Evolutionary conservation across 2,888 invertebrate species (phyloP), one percentile per base, ranked within the genome.

Genomic region (Melipona beecheii): DNA sequence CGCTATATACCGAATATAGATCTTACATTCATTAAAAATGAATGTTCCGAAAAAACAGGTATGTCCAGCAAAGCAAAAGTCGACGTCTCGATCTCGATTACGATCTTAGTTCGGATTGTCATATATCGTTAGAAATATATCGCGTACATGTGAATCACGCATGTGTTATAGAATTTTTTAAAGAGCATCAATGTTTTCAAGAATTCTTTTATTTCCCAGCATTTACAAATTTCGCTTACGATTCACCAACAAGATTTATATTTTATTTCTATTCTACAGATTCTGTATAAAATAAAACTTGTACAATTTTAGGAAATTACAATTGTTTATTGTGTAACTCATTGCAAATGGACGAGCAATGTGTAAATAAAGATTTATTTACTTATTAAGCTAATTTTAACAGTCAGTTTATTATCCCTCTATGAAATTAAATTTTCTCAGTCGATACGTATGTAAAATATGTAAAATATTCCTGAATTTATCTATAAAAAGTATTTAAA

Each of bases 321-420:
- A 89, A 91, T 92, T 93, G 93, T 94, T 93, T 93, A 93, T 92
- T 92, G 93, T 92, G 90, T 91, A 93, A 94, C 91, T 93, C 93
- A 93, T 94, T 93, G 93, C 92, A 90, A 90, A 92, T 90, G 93
- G 89, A 91, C 86, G 89, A 91, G 91, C 88, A 93, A 90, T 88
- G 89, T 93, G 94, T 94, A 94, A 94, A 94, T 94, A 94, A 93
- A 94, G 92, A 94, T 92, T 91, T 93, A 93, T 93, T 93, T 93
- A 94, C 93, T 93, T 93, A 93, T 93, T 92, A 93, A 91, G 90
- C 66, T 72, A 81, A 90, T 87, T 15, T 68, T 69, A 58, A 49
- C 64, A 17, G 49, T 87, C 24, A 54, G 58, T 85, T 86, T 71
- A 77, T 60, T 75, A 58, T 69, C 52, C 77, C 81, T 72, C 19